Evolutionary conservation across 2,113 vertebrate genomes (phyloP), one percentile per base, ranked within the genome.

Genomic region (Cephalopholis sonnerati): DNA sequence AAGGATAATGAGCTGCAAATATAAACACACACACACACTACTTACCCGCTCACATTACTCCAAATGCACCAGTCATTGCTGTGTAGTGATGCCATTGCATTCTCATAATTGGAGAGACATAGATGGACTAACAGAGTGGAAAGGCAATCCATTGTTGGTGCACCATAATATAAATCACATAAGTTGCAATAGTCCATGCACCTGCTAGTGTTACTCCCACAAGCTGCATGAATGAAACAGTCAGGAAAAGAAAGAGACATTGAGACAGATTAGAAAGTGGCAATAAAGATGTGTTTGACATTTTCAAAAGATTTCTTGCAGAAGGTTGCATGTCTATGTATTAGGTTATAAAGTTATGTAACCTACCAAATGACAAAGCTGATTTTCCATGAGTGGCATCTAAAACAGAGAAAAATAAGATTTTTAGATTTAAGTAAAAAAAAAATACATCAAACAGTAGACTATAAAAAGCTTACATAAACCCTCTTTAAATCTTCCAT

Each of bases 41-140:
- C 90, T 88, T 75, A 95, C 95, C 92, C 81, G 27, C 83, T 93
- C 51, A 95, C 91, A 4, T 90, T 92, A 32, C 66, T 55, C 95
- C 95, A 95, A 44, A 50, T 48, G 77, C 95, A 95, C 92, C 92
- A 91, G 51, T 94, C 88, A 0, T 77, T 87, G 79, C 46, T 70
- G 78, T 93, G 94, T 5, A 91, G 53, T 24, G 75, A 69, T 1
- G 0, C 3, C 93, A 95, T 94, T 15, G 1, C 2, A 0, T 1
- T 0, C 7, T 62, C 0, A 58, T 94, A 95, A 0, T 0, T 4
- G 0, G 0, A 0, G 25, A 85, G 16, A 61, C 92, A 95, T 0
- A 11, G 0, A 1, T 1, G 0, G 0, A 22, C 0, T 7, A 92
- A 20, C 0, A 94, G 12, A 0, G 0, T 0, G 16, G 72, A 13